Evolutionary conservation across 2,888 invertebrate species (phyloP), one percentile per base, ranked within the genome.

Genomic region (Helobdella robusta): DNA sequence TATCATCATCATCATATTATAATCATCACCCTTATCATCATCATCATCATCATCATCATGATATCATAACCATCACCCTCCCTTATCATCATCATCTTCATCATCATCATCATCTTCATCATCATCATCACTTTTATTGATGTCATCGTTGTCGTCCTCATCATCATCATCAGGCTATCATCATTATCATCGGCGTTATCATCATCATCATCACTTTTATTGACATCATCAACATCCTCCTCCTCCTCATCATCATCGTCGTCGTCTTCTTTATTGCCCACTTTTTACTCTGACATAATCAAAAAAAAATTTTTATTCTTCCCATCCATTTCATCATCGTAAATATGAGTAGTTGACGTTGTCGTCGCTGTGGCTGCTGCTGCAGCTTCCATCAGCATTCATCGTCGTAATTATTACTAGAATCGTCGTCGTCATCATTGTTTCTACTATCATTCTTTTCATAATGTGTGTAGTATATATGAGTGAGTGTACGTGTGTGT

Each of bases 221-320:
- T 23, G 32, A 35, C 59, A 59, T 59, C 59, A 35, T 59, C 36
- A 59, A 35, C 34, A 59, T 59, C 59, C 23, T n/a, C 59, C 32
- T 59, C 34, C 32, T 59, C 59, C 15, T 59, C 59, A 59, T 59
- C 59, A 35, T 34, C 59, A 59, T 59, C 36, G 36, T 59, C 36
- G 36, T 59, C 56, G 32, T 56, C 52, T n/a, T 52, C 11, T 8
- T 18, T 52, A 15, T n/a, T n/a, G n/a, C n/a, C n/a, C n/a, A n/a
- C n/a, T n/a, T n/a, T n/a, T n/a, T n/a, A n/a, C n/a, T n/a, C n/a
- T n/a, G n/a, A n/a, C n/a, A n/a, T n/a, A n/a, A n/a, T n/a, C n/a
- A n/a, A n/a, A n/a, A n/a, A n/a, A n/a, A n/a, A n/a, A n/a, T n/a
- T n/a, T n/a, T n/a, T n/a, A n/a, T n/a, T n/a, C n/a, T n/a, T n/a